These are phyloP conservation scores for Tangara arthus DNA, from an alignment of 2,797 vertebrate species.

Conservation along the genomic window DNA sequence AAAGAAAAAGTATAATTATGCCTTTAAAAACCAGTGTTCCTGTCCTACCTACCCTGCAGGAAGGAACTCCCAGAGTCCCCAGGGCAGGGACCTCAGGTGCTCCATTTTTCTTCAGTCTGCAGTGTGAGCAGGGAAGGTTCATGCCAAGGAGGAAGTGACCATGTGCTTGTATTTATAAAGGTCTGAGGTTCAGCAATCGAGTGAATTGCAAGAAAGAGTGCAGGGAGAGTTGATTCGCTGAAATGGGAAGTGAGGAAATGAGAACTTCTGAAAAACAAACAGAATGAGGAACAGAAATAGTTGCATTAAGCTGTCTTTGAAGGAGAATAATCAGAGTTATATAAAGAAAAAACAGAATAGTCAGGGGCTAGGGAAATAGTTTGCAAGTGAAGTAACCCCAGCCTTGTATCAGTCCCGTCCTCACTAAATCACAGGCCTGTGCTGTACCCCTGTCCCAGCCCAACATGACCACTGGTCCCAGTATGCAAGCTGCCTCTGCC, in stretches of 20 bases:
- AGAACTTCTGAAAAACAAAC: slow-evolving; percentile 32
- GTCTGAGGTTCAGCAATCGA: neutral
- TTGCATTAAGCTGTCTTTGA: slow-evolving; percentile 1
- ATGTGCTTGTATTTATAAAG: neutral
- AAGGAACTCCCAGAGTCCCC: neutral
- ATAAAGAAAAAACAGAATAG: neutral
- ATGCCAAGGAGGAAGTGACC: neutral
- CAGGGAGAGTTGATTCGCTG: neutral
- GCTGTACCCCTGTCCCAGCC: neutral
- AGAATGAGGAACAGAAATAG: slow-evolving; percentile 58
- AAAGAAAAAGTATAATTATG: neutral
- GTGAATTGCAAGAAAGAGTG: neutral
- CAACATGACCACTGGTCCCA: neutral
- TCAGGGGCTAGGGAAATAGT: neutral
- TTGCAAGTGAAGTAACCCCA: neutral
- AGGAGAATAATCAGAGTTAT: neutral
- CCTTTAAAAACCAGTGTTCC: neutral
- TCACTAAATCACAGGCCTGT: neutral
- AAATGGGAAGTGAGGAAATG: slow-evolving; percentile 6
- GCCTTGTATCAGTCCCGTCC: neutral
- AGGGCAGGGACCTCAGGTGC: neutral
- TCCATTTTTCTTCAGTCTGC: neutral
- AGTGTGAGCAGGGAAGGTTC: neutral
- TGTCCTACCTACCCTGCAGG: neutral
- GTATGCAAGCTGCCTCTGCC: neutral